Evolutionary conservation across 2,113 vertebrate genomes (phyloP), one percentile per base, ranked within the genome.

Genomic region (Lepidothrix coronata): DNA sequence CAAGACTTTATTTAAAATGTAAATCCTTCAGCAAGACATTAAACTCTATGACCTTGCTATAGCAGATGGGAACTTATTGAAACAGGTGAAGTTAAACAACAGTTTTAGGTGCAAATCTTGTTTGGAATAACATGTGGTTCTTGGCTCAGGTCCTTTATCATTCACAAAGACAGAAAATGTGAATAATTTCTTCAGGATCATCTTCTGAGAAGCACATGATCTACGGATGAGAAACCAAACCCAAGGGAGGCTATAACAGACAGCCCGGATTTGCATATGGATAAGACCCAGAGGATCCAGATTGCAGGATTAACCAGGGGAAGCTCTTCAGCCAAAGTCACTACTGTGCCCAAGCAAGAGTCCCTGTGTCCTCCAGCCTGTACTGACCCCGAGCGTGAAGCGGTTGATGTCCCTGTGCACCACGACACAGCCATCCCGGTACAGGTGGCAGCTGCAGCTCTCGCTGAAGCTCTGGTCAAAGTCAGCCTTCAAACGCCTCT

Each of bases 361-460:
- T 12, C 75, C 22, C 16, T 2, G 7, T 57, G 30, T 15, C 27
- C 21, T 48, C 6, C 55, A 58, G 0, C 61, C 58, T 23, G 70
- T 58, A 96, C 98, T 98, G 83, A 98, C 98, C 98, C 92, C 95
- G 61, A 98, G 81, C 0, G 97, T 98, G 67, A 97, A 95, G 66
- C 62, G 95, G 15, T 98, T 97, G 72, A 95, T 85, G 46, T 97
- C 95, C 7, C 95, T 96, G 88, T 98, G 97, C 65, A 98, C 94
- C 39, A 97, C 7, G 57, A 96, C 89, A 90, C 95, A 98, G 66
- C 98, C 98, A 62, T 99, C 97, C 46, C 96, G 96, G 54, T 97
- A 99, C 16, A 98, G 70, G 78, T 97, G 98, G 92, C 97, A 98
- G 94, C 93, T 97, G 85, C 93, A 98, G 8, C 92, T 95, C 41